A percentile compares a stretch with the other conserved stretches of the same genome.
Conservation (phyloP, 2,797 vertebrate genomes). For the Labeo calbasu region DNA sequence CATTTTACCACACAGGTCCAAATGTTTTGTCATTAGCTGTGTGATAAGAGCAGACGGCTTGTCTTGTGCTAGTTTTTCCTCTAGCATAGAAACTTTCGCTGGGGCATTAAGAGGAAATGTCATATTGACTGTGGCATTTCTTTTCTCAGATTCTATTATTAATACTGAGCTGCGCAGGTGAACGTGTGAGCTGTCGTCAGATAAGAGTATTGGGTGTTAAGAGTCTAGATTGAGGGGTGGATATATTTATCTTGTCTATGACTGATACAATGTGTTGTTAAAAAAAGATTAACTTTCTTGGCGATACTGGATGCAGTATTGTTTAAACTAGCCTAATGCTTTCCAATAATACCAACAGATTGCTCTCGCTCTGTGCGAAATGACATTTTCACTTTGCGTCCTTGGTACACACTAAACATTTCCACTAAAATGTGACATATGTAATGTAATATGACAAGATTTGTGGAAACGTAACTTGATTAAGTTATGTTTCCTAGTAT, state of each 20-base stretch:
- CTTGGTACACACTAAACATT: background rate
- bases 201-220: slow-evolving; percentile 63
- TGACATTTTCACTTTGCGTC: slow-evolving; percentile 6
- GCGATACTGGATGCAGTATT: slow-evolving; percentile 36
- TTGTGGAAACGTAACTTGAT: background rate
- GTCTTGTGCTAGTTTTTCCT: slow-evolving; percentile 30
- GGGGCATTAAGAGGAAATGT: slow-evolving; percentile 59
- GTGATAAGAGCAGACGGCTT: slow-evolving; percentile 49
- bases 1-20: slow-evolving; percentile 37
- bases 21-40: slow-evolving; percentile 52
- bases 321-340: slow-evolving; percentile 19
- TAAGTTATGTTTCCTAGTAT: background rate
- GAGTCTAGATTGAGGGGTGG: slow-evolving; percentile 63
- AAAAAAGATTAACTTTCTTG: slow-evolving; percentile 58
- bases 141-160: slow-evolving; percentile 45
- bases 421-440: background rate
- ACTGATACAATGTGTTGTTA: slow-evolving; percentile 34
- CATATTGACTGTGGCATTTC: slow-evolving; percentile 66
- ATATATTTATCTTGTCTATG: slow-evolving; percentile 57
- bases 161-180: slow-evolving; percentile 56
- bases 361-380: background rate
- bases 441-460: slow-evolving; percentile 1
- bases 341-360: slow-evolving; percentile 18
- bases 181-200: slow-evolving; percentile 64
- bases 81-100: slow-evolving; percentile 35